Evolutionary conservation across 64 coral and sea anemone species (phyloP).

Genomic region (Platygyra sinensis): DNA sequence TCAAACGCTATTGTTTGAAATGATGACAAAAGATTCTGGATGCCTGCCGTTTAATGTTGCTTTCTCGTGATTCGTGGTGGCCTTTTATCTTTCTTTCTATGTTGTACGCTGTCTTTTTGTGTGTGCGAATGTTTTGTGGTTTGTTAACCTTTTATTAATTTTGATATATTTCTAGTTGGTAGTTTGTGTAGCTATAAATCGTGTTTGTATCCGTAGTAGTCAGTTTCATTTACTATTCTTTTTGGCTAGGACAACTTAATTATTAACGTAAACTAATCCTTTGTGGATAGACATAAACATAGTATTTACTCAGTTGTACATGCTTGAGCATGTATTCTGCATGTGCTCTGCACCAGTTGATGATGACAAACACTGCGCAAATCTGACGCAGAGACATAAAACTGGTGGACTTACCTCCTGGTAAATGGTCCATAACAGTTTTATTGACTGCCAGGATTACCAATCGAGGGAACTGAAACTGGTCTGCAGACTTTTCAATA

Average conservation of each 20-base stretch:
- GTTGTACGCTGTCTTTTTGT: background rate
- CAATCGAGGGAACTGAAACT: constrained; percentile 53
- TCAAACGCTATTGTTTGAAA: constrained; percentile 44
- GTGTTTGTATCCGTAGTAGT: background rate
- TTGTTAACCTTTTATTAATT: no score
- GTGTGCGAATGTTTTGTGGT: no score
- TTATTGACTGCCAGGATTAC: constrained; percentile 25
- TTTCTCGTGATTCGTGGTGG: background rate
- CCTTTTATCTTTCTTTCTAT: background rate
- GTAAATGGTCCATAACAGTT: background rate
- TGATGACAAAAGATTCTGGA: constrained; percentile 46
- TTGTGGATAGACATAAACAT: background rate
- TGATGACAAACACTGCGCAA: constrained; percentile 86
- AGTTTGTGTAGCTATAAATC: background rate
- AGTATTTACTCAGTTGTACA: background rate
- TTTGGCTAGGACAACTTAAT: background rate
- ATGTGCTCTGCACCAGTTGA: constrained; percentile 43
- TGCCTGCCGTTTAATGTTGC: background rate
- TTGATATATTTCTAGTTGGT: background rate
- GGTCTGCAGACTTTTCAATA: background rate
- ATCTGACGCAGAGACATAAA: constrained; percentile 35
- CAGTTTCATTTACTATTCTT: background rate
- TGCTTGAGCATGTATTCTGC: no score
- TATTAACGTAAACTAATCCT: background rate
- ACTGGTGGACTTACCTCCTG: constrained; percentile 6